Conservation (phyloP, 2,113 vertebrate genomes). For the Otocyon megalotis region DNA sequence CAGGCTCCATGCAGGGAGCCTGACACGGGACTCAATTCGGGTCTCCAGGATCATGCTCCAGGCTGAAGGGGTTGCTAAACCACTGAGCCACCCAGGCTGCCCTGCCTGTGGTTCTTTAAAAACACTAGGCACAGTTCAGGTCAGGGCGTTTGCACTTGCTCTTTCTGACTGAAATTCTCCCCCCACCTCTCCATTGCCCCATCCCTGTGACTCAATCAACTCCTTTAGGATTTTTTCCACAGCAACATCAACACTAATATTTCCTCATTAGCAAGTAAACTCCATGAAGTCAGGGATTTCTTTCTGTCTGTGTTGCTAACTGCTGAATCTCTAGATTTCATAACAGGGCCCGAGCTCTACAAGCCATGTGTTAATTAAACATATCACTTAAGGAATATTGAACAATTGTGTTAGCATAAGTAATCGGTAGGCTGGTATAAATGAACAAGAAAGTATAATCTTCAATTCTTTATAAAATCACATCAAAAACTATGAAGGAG, state of each 20-base stretch:
- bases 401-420: neutral
- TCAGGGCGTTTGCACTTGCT: neutral
- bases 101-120: neutral
- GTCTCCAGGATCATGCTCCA: too few relatives aligned
- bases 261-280: neutral
- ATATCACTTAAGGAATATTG: neutral
- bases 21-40: too few relatives aligned
- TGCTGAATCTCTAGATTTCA: neutral
- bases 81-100: too few relatives aligned
- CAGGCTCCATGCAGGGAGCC: too few relatives aligned
- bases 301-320: neutral
- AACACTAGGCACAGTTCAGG: neutral
- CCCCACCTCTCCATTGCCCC: neutral
- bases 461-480: constrained; percentile 38
- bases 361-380: neutral
- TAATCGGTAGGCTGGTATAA: neutral
- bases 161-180: neutral
- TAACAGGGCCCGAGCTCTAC: neutral
- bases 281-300: neutral
- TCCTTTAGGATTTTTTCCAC: neutral
- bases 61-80: too few relatives aligned
- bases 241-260: neutral
- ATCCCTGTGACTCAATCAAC: neutral
- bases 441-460: neutral
- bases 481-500: constrained; percentile 2